A percentile compares a stretch with the other conserved stretches of the same genome.
These are phyloP conservation scores for Crocuta crocuta DNA, from an alignment of 2,113 vertebrate species.

Conservation along the genomic window DNA sequence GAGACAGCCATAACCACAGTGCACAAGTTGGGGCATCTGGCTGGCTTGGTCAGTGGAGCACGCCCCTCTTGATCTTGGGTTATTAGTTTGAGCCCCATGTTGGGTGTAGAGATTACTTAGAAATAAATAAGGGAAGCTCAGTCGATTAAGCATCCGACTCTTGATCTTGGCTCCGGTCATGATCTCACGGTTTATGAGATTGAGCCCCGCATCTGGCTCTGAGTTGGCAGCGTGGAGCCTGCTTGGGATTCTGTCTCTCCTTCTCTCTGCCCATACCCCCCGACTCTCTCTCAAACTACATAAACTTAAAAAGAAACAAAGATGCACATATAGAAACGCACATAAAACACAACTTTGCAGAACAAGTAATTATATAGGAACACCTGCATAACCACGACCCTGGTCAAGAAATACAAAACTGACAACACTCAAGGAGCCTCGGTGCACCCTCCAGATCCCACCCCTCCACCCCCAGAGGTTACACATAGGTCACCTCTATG, in stretches of 20 bases:
- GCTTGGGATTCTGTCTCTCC: background rate
- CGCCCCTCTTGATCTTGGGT: too few relatives aligned
- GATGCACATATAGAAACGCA: background rate
- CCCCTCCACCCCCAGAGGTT: too few relatives aligned
- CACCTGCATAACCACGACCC: background rate
- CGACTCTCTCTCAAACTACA: background rate
- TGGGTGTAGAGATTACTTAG: too few relatives aligned
- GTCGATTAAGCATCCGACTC: background rate
- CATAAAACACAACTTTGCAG: background rate
- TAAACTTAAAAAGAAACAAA: background rate
- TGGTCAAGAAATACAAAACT: background rate
- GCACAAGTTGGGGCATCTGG: background rate
- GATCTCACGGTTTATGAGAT: background rate
- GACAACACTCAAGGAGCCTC: background rate
- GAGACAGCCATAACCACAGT: background rate
- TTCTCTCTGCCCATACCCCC: background rate
- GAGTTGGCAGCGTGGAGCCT: background rate
- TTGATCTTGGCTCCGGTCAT: background rate
- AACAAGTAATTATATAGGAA: background rate
- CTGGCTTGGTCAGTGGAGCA: too few relatives aligned
- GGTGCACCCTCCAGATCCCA: background rate
- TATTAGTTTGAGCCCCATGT: too few relatives aligned
- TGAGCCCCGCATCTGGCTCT: background rate
- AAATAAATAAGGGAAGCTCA: background rate
- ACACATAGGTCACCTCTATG: background rate